Percentiles rank a stretch among this genome's conserved stretches.
phyloP scores from a whole-genome alignment of 2,797 vertebrate species.

The Centropyge bicolor region DNA sequence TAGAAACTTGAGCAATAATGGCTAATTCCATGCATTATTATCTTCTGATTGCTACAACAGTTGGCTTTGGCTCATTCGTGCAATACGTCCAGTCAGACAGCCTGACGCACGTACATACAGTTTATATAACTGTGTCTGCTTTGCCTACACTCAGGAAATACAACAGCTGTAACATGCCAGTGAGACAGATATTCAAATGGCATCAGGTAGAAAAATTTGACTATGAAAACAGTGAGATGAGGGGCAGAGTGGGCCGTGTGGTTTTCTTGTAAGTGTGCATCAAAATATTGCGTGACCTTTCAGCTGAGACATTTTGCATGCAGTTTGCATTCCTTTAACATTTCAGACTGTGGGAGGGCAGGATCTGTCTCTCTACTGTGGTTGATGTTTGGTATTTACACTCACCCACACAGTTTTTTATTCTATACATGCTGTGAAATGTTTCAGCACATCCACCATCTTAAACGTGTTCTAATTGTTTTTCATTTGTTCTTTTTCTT shows the following conservation, averaged over 20 bases:
- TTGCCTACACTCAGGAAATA: conserved; percentile 49
- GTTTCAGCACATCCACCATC: background rate
- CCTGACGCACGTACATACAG: conserved; percentile 19
- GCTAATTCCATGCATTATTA: background rate
- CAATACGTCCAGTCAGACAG: background rate
- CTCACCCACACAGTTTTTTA: conserved; percentile 31
- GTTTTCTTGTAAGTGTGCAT: conserved; percentile 59
- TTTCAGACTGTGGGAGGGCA: conserved; percentile 57
- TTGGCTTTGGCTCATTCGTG: background rate
- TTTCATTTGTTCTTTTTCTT: background rate
- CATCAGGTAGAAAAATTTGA: conserved; percentile 58
- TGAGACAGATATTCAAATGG: conserved; percentile 60
- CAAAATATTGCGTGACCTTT: conserved; percentile 77
- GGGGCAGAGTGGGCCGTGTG: conserved; percentile 35
- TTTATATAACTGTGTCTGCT: conserved; percentile 53
- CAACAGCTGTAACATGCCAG: conserved; percentile 54
- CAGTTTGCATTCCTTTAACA: conserved; percentile 76
- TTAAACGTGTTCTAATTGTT: background rate
- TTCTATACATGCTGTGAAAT: conserved; percentile 7
- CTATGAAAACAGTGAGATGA: conserved; percentile 55
- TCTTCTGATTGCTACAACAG: background rate
- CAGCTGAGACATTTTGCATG: conserved; percentile 69
- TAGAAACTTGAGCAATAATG: background rate
- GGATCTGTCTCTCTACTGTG: conserved; percentile 14
- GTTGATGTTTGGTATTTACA: conserved; percentile 52